Conservation (phyloP, 1,140 invertebrate genomes). For the Elymnias hypermnestra region DNA sequence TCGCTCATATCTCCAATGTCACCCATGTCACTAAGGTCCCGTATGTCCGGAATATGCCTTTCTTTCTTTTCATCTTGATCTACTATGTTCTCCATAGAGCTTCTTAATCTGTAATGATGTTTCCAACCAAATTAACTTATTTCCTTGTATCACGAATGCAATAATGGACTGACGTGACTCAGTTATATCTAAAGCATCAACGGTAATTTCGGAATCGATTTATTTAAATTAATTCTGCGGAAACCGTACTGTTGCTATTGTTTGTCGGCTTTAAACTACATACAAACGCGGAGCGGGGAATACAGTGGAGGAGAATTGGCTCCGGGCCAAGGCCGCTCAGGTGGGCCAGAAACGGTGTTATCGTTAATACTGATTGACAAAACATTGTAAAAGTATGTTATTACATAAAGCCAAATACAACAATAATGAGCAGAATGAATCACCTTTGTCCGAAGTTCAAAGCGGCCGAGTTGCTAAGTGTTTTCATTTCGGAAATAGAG, state of each 20-base stretch:
- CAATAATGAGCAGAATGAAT: conserved; percentile 27
- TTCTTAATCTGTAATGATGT: conserved; percentile 73
- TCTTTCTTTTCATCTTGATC: conserved; percentile 71
- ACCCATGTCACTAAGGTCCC: conserved; percentile 74
- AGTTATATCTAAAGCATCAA: no score
- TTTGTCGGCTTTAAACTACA: conserved; percentile 67
- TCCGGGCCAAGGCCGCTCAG: conserved; percentile 63
- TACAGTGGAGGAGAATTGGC: conserved; percentile 62
- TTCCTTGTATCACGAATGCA: not conserved
- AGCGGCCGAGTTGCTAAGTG: conserved; percentile 73
- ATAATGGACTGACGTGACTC: no score
- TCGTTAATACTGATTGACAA: conserved; percentile 49
- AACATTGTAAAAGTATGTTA: conserved; percentile 31
- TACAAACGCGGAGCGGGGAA: conserved; percentile 55
- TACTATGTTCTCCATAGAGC: conserved; percentile 81
- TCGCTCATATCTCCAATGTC: conserved; percentile 67
- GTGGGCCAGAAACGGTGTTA: conserved; percentile 57
- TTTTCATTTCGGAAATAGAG: conserved; percentile 87
- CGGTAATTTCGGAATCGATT: conserved; percentile 1
- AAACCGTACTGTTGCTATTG: conserved; percentile 60
- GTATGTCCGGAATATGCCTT: conserved; percentile 62
- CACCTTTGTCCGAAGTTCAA: conserved; percentile 75
- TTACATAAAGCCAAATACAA: conserved; percentile 35
- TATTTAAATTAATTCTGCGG: conserved; percentile 16
- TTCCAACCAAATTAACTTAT: not conserved